Evolutionary conservation across 2,113 vertebrate genomes (phyloP), one percentile per base, ranked within the genome.

Genomic region (Scatophagus argus): DNA sequence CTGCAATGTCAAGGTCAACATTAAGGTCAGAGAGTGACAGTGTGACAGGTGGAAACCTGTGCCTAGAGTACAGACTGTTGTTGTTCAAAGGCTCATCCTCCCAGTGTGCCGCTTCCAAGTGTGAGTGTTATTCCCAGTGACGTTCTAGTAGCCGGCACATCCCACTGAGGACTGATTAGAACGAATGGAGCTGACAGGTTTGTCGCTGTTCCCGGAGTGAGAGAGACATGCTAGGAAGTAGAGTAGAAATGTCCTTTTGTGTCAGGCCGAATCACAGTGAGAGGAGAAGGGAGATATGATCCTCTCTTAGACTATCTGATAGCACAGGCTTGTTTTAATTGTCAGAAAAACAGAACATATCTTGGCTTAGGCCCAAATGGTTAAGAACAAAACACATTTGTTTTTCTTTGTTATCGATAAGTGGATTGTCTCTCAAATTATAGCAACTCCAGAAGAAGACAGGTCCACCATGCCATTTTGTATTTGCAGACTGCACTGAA

Each of bases 181-280:
- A 82, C 78, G 78, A 93, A 81, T 62, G 56, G 81, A 90, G 86
- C 72, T 91, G 93, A 93, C 92, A 90, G 91, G 60, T 88, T 88
- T 66, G 65, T 81, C 62, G 51, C 79, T 72, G 79, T 85, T 76
- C 67, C 36, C 43, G 2, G 52, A 79, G 58, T 69, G 55, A 67
- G 73, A 68, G 58, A 61, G 69, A 77, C 61, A 34, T 43, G 54
- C 49, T 6, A 27, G 59, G 81, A 74, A 86, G 77, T 52, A 17
- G 66, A 89, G 85, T 71, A 43, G 39, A 81, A 83, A 71, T 82
- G 25, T 74, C 41, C 62, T 67, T 32, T 59, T 81, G 67, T 76
- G 78, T 79, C 72, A 14, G 29, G 39, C 8, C 58, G 21, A 21
- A 82, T 87, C 74, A 66, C 34, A 38, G 39, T 1, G 25, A 6